Evolutionary conservation across 2,888 invertebrate species (phyloP).

Genomic region (Drosophila planitibia): DNA sequence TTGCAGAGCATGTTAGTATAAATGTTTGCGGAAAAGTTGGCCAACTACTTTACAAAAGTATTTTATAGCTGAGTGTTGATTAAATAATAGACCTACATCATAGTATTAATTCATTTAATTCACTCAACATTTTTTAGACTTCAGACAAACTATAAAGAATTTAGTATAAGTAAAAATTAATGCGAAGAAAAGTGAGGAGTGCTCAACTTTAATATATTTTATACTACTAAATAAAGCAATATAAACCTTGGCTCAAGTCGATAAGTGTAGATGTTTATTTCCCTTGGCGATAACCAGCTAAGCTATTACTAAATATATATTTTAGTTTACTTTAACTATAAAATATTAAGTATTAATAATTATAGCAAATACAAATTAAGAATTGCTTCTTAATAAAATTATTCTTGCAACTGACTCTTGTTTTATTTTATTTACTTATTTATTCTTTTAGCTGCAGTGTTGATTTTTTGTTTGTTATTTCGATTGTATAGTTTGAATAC

Average conservation of each 20-base stretch:
- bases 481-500: background rate
- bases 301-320: background rate
- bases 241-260: background rate
- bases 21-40: background rate
- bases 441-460: background rate
- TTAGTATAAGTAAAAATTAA: background rate
- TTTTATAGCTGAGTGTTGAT: background rate
- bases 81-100: background rate
- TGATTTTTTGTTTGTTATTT: background rate
- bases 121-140: background rate
- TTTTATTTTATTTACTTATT: background rate
- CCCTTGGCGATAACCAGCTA: background rate
- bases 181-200: background rate
- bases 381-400: background rate
- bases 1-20: constrained; percentile 73
- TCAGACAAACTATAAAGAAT: background rate
- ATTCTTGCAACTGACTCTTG: background rate
- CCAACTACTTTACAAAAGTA: background rate
- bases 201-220: background rate
- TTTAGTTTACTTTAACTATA: background rate
- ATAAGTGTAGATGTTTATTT: background rate
- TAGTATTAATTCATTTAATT: background rate
- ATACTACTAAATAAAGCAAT: background rate
- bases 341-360: background rate
- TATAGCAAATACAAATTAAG: background rate